These are phyloP conservation scores for Euwallacea fornicatus DNA, from an alignment of 1,140 invertebrate species.

Conservation along the genomic window DNA sequence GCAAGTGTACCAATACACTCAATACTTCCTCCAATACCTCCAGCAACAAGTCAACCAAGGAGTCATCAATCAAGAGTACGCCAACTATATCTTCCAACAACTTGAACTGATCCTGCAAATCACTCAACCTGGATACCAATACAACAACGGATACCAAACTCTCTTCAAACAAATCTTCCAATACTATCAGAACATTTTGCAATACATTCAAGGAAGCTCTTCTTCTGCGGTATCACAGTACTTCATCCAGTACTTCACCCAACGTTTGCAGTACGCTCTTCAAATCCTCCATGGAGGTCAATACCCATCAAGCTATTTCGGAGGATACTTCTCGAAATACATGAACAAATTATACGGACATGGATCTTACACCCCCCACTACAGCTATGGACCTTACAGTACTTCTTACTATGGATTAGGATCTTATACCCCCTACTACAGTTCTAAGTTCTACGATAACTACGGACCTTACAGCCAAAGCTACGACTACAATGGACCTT, in stretches of 20 bases:
- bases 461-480: slow-evolving; percentile 8
- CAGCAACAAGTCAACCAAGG: slow-evolving; percentile 12
- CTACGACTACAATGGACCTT: slow-evolving; percentile 14
- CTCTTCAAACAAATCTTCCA: slow-evolving; percentile 1
- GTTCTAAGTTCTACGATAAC: neutral
- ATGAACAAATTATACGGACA: neutral
- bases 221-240: neutral
- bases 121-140: neutral
- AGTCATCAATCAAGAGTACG: slow-evolving; percentile 19
- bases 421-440: slow-evolving; percentile 4
- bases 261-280: slow-evolving; percentile 8
- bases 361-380: neutral
- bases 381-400: neutral
- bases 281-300: slow-evolving; percentile 6
- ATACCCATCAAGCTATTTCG: neutral
- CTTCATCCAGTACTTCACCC: slow-evolving; percentile 8
- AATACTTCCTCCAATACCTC: slow-evolving; percentile 13
- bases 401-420: slow-evolving; percentile 8
- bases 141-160: neutral
- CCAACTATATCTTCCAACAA: slow-evolving; percentile 16
- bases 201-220: neutral
- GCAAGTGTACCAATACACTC: slow-evolving; percentile 14
- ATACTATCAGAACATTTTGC: slow-evolving; percentile 9
- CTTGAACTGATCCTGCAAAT: slow-evolving; percentile 5
- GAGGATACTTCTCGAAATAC: neutral